phyloP scores from a whole-genome alignment of 2,797 vertebrate species.

The Lepilemur ruficaudatus region DNA sequence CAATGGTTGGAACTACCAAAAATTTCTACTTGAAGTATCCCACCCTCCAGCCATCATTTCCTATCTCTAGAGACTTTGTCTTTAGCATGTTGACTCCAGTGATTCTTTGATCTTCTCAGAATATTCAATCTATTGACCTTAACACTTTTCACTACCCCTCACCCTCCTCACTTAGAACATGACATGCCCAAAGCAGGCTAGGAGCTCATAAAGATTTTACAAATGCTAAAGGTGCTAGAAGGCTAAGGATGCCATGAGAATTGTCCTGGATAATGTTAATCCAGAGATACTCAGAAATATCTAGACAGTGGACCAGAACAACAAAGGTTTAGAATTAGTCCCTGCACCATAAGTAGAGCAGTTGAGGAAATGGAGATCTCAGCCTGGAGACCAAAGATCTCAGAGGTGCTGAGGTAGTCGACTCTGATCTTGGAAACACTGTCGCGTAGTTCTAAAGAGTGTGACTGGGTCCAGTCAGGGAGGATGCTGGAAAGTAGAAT shows the following conservation, averaged over 20 bases:
- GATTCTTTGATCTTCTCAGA: not conserved
- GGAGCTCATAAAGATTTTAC: not conserved
- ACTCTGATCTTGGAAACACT: not conserved
- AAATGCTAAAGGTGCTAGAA: not conserved
- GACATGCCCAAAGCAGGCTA: not conserved
- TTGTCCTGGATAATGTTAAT: not conserved
- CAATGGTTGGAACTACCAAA: not conserved
- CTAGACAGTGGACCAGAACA: not conserved
- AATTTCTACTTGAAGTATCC: not conserved
- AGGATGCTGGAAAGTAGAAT: not conserved
- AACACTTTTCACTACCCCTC: not conserved
- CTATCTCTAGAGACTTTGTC: not conserved
- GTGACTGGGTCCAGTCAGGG: not conserved
- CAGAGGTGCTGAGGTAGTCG: not conserved
- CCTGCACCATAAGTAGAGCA: not conserved
- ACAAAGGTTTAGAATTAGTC: not conserved
- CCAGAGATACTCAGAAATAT: not conserved
- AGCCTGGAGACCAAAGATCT: not conserved
- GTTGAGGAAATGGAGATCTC: not conserved
- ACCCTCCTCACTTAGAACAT: not conserved
- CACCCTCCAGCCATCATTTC: not conserved
- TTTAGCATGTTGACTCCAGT: not conserved
- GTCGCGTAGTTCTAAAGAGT: not conserved
- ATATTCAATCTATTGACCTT: not conserved
- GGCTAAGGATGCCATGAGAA: not conserved